Evolutionary conservation across 2,888 invertebrate genomes (phyloP).

Genomic region (Oligia latruncula): DNA sequence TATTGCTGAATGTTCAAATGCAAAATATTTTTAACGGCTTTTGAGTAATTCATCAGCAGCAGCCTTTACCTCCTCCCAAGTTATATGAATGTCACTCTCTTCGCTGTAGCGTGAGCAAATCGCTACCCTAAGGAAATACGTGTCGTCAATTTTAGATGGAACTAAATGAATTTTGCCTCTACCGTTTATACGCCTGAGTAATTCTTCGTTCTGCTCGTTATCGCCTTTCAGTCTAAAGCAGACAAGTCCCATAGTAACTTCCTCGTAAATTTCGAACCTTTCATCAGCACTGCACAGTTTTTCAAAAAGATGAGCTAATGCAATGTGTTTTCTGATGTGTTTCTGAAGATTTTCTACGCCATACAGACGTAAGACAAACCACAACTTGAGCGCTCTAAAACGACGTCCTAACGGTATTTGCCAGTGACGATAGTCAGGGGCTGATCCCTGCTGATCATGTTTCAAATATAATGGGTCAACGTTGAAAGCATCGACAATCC

Average conservation of each 20-base stretch:
- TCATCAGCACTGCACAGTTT: conserved; percentile 93
- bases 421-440: conserved; percentile 99
- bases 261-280: conserved; percentile 96
- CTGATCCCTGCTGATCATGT: conserved; percentile 97
- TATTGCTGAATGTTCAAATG: conserved; percentile 11
- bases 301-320: conserved; percentile 96
- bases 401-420: conserved; percentile 98
- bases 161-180: conserved; percentile 97
- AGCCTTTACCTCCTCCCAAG: conserved; percentile 96
- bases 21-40: conserved; percentile 46
- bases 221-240: conserved; percentile 97
- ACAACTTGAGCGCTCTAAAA: conserved; percentile 97
- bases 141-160: conserved; percentile 95
- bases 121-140: conserved; percentile 96
- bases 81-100: conserved; percentile 94
- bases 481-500: conserved; percentile 98
- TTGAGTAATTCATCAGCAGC: conserved; percentile 92
- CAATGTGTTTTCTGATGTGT: conserved; percentile 95
- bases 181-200: conserved; percentile 96
- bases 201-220: conserved; percentile 95
- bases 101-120: conserved; percentile 96
- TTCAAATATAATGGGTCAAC: conserved; percentile 99
- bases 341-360: conserved; percentile 97
- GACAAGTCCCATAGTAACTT: conserved; percentile 98
- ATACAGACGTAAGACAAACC: conserved; percentile 98